Evolutionary conservation across 53 echinoderm and acorn worm genomes (phyloP).

Genomic region (Holothuria leucospilota): DNA sequence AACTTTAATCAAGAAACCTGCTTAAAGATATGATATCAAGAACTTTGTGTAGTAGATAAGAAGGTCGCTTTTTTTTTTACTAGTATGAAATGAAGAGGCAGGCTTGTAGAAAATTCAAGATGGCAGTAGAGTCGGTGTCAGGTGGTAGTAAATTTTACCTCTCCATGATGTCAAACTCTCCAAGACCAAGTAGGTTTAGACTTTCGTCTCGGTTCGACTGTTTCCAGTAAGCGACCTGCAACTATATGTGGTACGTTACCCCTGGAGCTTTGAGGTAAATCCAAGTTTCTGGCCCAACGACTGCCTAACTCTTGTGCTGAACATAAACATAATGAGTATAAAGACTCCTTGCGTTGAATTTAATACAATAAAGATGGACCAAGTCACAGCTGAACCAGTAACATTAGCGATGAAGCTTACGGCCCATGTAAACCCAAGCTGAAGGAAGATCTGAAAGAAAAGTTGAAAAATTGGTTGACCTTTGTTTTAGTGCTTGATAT

Average conservation of each 20-base stretch:
- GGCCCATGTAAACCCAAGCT: constrained; percentile 13
- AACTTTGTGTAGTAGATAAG: no score
- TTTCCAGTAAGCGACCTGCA: neutral
- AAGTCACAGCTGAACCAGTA: neutral
- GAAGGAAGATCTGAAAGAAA: neutral
- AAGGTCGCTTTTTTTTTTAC: no score
- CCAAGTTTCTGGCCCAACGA: constrained; percentile 19
- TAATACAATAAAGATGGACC: constrained; percentile 13
- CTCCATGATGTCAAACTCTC: no score
- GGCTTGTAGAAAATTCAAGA: no score
- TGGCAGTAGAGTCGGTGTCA: no score
- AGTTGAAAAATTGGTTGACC: no score
- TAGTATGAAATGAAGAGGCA: no score
- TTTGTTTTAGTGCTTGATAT: no score
- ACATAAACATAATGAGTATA: constrained; percentile 5
- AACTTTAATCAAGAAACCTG: no score
- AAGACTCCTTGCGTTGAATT: constrained; percentile 20
- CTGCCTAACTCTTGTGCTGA: constrained; percentile 5
- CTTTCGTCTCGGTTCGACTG: neutral
- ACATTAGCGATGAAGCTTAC: constrained; percentile 20
- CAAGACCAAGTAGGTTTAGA: neutral
- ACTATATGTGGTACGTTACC: neutral
- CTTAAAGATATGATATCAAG: no score
- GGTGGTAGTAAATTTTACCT: no score
- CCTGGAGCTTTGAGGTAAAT: no score